Evolutionary conservation across 1,140 invertebrate genomes (phyloP).

Genomic region (Drosophila repleta): DNA sequence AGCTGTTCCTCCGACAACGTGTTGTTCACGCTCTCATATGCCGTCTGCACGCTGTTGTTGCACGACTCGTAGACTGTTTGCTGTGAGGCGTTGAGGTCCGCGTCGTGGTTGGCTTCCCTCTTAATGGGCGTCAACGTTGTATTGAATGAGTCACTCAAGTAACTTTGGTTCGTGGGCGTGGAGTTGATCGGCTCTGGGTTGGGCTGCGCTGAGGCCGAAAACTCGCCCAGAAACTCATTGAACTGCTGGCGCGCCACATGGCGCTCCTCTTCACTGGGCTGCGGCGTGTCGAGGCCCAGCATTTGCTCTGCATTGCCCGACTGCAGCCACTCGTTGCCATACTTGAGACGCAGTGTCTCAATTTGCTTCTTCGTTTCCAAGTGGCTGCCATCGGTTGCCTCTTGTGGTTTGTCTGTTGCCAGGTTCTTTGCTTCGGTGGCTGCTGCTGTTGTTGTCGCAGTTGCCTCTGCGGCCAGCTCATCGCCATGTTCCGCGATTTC

Average conservation of each 20-base stretch:
- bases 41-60: conserved; percentile 36
- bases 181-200: conserved; percentile 35
- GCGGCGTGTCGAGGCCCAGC: conserved; percentile 79
- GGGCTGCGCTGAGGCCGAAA: conserved; percentile 21
- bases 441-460: conserved; percentile 9
- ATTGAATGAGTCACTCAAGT: conserved; percentile 15
- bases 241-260: conserved; percentile 57
- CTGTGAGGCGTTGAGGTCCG: conserved; percentile 7
- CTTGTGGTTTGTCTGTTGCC: not conserved
- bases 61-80: conserved; percentile 65
- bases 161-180: conserved; percentile 45
- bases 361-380: conserved; percentile 87
- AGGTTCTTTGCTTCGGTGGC: conserved; percentile 4
- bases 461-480: conserved; percentile 4
- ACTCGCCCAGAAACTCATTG: conserved; percentile 66
- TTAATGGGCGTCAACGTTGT: conserved; percentile 52
- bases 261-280: conserved; percentile 47
- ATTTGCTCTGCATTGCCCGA: conserved; percentile 85
- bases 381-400: conserved; percentile 65
- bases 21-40: conserved; percentile 49
- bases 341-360: conserved; percentile 85
- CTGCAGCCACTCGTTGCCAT: conserved; percentile 87
- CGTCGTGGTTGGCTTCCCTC: not conserved
- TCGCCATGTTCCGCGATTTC: conserved; percentile 52
- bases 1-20: conserved; percentile 11